A percentile compares a stretch with the other conserved stretches of the same genome.
These are phyloP conservation scores for Dryas iulia DNA, from an alignment of 1,140 invertebrate species.

Conservation along the genomic window DNA sequence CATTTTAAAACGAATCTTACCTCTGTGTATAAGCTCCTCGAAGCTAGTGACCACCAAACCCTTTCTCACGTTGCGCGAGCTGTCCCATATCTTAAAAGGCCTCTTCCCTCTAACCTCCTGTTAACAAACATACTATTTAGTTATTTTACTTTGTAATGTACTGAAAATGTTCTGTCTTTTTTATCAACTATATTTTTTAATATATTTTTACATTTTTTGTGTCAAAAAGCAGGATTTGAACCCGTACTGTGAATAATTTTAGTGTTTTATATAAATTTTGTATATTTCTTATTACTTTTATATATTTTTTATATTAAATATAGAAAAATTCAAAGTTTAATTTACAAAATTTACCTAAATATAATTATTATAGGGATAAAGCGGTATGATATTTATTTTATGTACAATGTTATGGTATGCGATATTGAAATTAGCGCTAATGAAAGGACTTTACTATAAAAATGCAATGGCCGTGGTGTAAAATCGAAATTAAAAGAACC, in stretches of 20 bases:
- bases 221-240: background rate
- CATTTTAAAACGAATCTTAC: conserved; percentile 65
- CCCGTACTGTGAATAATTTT: too few species aligned
- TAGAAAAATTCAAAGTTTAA: too few species aligned
- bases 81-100: conserved; percentile 99
- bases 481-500: background rate
- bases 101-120: conserved; percentile 95
- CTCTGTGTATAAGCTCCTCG: conserved; percentile 94
- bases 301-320: background rate
- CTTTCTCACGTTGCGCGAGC: conserved; percentile 95
- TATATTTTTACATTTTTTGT: background rate
- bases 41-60: conserved; percentile 95
- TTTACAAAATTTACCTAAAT: too few species aligned
- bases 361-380: background rate
- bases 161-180: background rate
- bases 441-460: background rate
- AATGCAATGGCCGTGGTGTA: background rate
- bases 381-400: conserved; percentile 1
- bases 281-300: background rate
- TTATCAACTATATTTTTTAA: background rate
- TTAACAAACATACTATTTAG: conserved; percentile 48
- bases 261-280: too few species aligned
- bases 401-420: conserved; percentile 1
- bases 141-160: background rate
- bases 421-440: background rate